Percentiles rank a stretch among this genome's conserved stretches.
Evolutionary conservation across 2,797 vertebrate species (phyloP).

Genomic region (Ispidina picta): DNA sequence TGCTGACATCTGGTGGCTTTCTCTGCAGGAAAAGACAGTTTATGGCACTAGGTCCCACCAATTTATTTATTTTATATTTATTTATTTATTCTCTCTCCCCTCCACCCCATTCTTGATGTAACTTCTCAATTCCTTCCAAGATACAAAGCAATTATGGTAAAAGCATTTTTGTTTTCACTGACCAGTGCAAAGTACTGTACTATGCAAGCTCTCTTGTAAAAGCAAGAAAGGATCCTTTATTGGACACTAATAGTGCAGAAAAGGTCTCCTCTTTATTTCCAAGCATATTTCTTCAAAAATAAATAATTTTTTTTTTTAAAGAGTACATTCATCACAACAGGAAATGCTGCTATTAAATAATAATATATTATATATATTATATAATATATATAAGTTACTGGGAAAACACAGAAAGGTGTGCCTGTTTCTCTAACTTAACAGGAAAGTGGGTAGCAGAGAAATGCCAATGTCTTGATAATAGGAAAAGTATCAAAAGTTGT

Average conservation of each 20-base stretch:
- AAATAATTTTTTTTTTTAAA: not conserved
- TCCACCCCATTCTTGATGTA: not conserved
- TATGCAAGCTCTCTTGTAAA: not conserved
- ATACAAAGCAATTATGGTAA: not conserved
- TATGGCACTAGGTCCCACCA: not conserved
- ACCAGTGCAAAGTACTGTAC: not conserved
- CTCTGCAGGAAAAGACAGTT: not conserved
- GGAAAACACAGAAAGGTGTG: not conserved
- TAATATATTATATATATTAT: too few species aligned
- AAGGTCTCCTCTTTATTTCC: not conserved
- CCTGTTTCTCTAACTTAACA: not conserved
- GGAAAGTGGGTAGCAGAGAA: not conserved
- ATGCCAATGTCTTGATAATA: not conserved
- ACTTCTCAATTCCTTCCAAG: not conserved
- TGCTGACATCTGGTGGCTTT: slow-evolving; percentile 78
- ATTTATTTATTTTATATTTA: too few species aligned
- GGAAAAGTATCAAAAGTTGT: not conserved
- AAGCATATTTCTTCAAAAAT: not conserved
- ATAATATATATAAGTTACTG: not conserved
- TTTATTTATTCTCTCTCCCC: too few species aligned
- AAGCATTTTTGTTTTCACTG: not conserved
- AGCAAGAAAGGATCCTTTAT: not conserved
- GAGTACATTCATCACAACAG: not conserved
- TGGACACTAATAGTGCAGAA: not conserved
- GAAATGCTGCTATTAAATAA: not conserved